These are phyloP conservation scores for Rhagoletis pomonella DNA, from an alignment of 1,140 invertebrate genomes.

Conservation along the genomic window DNA sequence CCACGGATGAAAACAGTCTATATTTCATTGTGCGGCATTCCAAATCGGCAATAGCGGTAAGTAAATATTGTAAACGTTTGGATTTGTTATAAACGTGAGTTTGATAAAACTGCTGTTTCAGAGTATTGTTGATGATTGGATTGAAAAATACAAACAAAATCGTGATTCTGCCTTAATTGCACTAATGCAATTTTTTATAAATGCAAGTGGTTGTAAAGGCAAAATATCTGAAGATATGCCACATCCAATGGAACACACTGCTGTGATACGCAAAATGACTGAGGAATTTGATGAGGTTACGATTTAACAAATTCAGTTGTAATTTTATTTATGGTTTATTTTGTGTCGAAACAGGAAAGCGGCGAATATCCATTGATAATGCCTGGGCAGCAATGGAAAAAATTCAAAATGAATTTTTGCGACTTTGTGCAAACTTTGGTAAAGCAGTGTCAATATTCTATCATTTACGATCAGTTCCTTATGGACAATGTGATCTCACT, in stretches of 20 bases:
- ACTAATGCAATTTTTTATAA: constrained; percentile 99
- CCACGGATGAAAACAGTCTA: constrained; percentile 86
- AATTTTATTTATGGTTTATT: neutral
- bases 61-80: constrained; percentile 59
- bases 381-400: constrained; percentile 97
- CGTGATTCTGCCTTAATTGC: constrained; percentile 93
- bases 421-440: constrained; percentile 98
- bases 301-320: neutral
- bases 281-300: constrained; percentile 98
- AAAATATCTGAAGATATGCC: constrained; percentile 95
- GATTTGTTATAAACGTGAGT: neutral
- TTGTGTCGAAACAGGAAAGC: constrained; percentile 82
- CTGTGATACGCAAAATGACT: constrained; percentile 98
- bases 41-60: constrained; percentile 84
- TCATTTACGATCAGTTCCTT: constrained; percentile 99
- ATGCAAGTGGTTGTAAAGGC: constrained; percentile 97
- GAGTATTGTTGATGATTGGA: constrained; percentile 98
- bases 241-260: constrained; percentile 93
- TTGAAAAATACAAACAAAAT: constrained; percentile 95
- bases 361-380: constrained; percentile 99
- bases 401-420: constrained; percentile 96
- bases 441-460: constrained; percentile 98
- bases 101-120: constrained; percentile 69
- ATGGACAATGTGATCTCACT: constrained; percentile 99
- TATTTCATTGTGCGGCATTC: constrained; percentile 89